These are phyloP conservation scores for Anarsia innoxiella DNA, from an alignment of 2,888 invertebrate genomes.

Conservation along the genomic window DNA sequence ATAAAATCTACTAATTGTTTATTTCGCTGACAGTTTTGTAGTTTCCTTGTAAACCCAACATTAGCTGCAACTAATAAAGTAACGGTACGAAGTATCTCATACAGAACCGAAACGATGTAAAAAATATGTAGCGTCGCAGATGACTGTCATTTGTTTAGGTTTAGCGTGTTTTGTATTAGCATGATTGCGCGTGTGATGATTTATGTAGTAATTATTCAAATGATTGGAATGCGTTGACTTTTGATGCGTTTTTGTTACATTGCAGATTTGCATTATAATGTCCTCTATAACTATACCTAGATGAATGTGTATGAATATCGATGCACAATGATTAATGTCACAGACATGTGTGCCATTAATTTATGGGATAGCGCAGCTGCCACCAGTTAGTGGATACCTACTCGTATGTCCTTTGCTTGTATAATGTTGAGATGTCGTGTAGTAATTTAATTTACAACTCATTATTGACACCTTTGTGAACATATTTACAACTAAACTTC, in stretches of 20 bases:
- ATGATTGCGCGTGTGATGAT: constrained; percentile 44
- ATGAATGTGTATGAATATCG: constrained; percentile 8
- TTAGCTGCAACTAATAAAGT: background rate
- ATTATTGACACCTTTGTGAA: too few relatives aligned
- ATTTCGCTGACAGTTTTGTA: constrained; percentile 37
- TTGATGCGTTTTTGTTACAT: constrained; percentile 46
- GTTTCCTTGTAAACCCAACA: background rate
- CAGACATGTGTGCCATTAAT: background rate
- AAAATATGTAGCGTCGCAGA: background rate
- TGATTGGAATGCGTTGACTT: constrained; percentile 35
- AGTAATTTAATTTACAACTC: too few relatives aligned
- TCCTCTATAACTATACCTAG: too few relatives aligned
- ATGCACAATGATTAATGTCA: constrained; percentile 6
- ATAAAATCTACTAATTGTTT: constrained; percentile 38
- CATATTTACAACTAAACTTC: too few relatives aligned
- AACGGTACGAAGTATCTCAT: background rate
- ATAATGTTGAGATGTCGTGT: too few relatives aligned
- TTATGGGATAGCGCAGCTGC: constrained; percentile 3
- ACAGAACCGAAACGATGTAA: constrained; percentile 6
- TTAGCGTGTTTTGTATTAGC: constrained; percentile 36
- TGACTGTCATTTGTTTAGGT: constrained; percentile 25
- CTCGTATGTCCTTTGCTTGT: too few relatives aligned
- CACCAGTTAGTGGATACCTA: too few relatives aligned
- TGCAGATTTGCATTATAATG: constrained; percentile 53
- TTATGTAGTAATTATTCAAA: constrained; percentile 59